Evolutionary conservation across 2,797 vertebrate genomes (phyloP).

Genomic region (Ceryle rudis): DNA sequence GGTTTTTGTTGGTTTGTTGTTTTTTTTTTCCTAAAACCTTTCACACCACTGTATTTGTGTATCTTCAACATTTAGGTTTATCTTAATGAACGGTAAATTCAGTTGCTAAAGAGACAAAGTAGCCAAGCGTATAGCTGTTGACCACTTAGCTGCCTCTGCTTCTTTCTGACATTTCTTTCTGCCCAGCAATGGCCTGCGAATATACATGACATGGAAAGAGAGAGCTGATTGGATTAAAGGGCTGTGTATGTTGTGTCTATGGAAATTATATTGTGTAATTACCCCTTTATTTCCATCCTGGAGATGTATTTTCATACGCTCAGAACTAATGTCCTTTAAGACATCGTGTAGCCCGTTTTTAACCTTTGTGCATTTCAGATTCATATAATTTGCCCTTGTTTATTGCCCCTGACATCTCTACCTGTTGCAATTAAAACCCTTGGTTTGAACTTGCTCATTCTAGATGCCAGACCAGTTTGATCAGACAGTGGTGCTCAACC

Average conservation of each 20-base stretch:
- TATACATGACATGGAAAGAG: neutral
- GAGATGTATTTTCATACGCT: neutral
- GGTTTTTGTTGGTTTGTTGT: too few species aligned
- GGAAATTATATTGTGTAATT: neutral
- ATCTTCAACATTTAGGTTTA: neutral
- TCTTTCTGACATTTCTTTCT: neutral
- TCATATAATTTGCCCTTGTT: neutral
- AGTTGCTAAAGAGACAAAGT: neutral
- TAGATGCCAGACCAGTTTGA: conserved; percentile 97
- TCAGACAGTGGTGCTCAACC: conserved; percentile 93
- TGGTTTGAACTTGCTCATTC: neutral
- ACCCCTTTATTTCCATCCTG: neutral
- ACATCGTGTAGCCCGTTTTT: neutral
- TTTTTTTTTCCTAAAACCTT: neutral
- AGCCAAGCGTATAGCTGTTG: neutral
- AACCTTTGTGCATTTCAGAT: neutral
- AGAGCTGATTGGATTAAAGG: neutral
- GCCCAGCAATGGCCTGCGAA: neutral
- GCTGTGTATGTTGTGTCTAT: neutral
- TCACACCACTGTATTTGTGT: neutral
- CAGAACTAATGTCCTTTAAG: neutral
- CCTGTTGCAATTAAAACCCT: neutral
- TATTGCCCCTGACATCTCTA: neutral
- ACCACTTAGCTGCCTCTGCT: neutral
- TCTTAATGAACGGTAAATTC: neutral